A percentile compares a stretch with the other conserved stretches of the same genome.
Conservation (phyloP, 2,797 vertebrate species). For the Galagoides demidoff region DNA sequence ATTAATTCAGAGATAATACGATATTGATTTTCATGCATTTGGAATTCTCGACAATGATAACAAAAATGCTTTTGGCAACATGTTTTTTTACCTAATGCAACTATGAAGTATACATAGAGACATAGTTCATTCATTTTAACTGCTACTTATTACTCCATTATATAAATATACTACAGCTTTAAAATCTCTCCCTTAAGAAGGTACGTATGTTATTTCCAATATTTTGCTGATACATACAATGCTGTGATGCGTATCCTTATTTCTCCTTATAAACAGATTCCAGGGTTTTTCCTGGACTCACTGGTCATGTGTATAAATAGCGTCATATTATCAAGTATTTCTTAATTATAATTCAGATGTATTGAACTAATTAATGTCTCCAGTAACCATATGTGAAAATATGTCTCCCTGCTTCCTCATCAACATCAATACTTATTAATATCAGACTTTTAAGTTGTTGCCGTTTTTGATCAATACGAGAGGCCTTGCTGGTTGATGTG, state of each 20-base stretch:
- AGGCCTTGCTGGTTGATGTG: background rate
- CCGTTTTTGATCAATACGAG: background rate
- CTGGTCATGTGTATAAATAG: background rate
- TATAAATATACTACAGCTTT: background rate
- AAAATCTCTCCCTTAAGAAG: background rate
- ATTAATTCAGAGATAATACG: background rate
- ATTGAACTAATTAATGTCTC: background rate
- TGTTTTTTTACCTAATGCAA: background rate
- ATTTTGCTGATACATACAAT: background rate
- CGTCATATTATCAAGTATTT: background rate
- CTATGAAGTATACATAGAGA: background rate
- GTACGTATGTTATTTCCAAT: background rate
- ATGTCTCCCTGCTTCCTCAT: background rate
- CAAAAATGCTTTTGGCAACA: background rate
- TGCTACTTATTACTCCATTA: background rate
- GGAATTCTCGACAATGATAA: background rate
- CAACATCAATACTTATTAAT: background rate
- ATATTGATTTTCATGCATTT: background rate
- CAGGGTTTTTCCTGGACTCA: background rate
- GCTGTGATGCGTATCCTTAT: background rate
- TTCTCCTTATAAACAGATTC: background rate
- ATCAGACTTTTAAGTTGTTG: background rate
- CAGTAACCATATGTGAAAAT: background rate
- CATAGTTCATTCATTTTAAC: background rate
- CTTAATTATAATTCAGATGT: background rate